Base-by-base conservation (phyloP, 2,113 vertebrate species). In the Ginglymostoma cirratum region DNA sequence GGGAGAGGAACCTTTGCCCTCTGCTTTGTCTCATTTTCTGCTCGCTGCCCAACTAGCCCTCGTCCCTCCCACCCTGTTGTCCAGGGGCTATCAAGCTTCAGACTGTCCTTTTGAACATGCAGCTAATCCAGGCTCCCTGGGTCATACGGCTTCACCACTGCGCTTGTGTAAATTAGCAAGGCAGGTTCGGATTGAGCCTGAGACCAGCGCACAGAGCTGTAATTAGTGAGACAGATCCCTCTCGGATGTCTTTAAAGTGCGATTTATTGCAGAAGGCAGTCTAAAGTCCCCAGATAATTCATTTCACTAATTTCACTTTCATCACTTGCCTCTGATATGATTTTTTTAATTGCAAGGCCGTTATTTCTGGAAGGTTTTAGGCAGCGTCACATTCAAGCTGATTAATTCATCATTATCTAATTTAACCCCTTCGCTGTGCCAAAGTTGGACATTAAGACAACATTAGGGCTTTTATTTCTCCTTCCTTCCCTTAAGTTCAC, bases 221-320 rank as follows among this genome's bases (percentile, higher is more conserved):
- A 93, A 66, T 93, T 66, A 66, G 89, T 10, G 6, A 66, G 61
- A 7, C 89, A 93, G 61, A 42, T 21, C 34, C 89, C 55, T 66
- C 89, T 66, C 55, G 38, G 89, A 66, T 66, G 34, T 61, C 89
- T 92, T 92, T n/a, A 6, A 66, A 23, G 89, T 66, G 34, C 61
- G n/a, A 93, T n/a, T 93, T 93, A 66, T 93, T 66, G n/a, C 89
- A 93, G n/a, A 93, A 10, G 89, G 34, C 89, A 93, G 89, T 23
- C 61, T 38, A 15, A 66, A 66, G 17, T 93, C 87, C 55, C 87
- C 34, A 15, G 87, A 92, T 93, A 93, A 93, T 93, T 93, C n/a
- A 66, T n/a, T 38, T 66, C 61, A 10, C 89, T 67, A n/a, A 92
- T 92, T 66, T 65, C 89, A 66, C 55, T 65, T 66, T 21, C 89